Base-by-base conservation (phyloP, 2,888 invertebrate species). In the Chironomus riparius region DNA sequence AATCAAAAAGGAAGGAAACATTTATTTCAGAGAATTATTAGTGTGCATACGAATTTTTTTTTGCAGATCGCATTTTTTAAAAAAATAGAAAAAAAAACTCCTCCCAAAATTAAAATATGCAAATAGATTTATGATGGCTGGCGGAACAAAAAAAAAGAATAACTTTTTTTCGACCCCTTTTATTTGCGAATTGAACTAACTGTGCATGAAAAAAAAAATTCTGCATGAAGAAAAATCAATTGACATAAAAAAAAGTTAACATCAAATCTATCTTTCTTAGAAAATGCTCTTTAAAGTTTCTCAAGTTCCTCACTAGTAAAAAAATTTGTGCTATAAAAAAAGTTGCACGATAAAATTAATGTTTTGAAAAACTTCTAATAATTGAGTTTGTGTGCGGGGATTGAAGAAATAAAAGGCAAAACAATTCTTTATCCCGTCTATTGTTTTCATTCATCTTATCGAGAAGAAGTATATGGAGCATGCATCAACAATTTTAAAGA, bases 361-460 rank as follows among this genome's bases (percentile, higher is more conserved):
- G 72, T 73, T 73, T 73, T 73, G 72, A 73, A 73, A 65, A 73
- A 73, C 72, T 73, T 73, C 62, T 73, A 61, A 73, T 73, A 73
- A 73, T 73, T 73, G 72, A 73, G 72, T 61, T 73, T 56, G 13
- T 18, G n/a, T 56, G 38, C 38, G 38, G 38, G 38, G 38, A 10
- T 5, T 2, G 28, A 38, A 38, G 4, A 38, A 28, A n/a, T n/a
- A 1, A 28, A 28, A 28, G 28, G 3, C 28, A 28, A 3, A 28
- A 28, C 28, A 28, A 28, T 4, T 28, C 5, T 38, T 38, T 38
- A 1, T 28, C 3, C 5, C 5, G 28, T 38, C 38, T 7, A 38
- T 38, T 38, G 38, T 38, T 38, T 38, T 7, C 7, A 4, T 28
- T 28, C 28, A 10, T 10, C 10, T 38, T 10, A 38, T 38, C 7